Base-by-base conservation (phyloP, 2,888 invertebrate species). In the Diachrysia chrysitis region DNA sequence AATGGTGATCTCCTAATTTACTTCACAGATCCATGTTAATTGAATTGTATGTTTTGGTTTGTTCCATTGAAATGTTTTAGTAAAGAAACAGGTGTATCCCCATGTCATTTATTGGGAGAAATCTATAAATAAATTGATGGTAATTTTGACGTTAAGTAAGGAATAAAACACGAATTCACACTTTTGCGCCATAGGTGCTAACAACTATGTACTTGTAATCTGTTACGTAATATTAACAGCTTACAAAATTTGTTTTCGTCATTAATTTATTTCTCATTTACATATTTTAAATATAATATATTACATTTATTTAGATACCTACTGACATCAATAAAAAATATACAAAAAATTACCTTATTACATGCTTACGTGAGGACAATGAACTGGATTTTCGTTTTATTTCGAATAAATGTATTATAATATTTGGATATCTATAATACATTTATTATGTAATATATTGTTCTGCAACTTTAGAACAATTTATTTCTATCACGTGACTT, bases 21-120 rank as follows among this genome's bases (percentile, higher is more conserved):
- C 51, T 79, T 82, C 51, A 66, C 82, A 55, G 58, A 57, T 16
- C 6, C 0, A 29, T 73, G 79, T 58, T 82, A 79, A 79, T 82
- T 79, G 48, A 42, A 19, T 51, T 74, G 58, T 56, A 16, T 67
- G 56, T 67, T 57, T 73, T 67, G 58, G 67, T 57, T 73, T 66
- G 17, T 25, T 73, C 14, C 42, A 21, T 51, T 21, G 12, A 51
- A 19, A 12, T 19, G 48, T 51, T 51, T 51, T 25, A 48, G 29
- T 61, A 63, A 21, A 53, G 25, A n/a, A 66, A 54, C 55, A 58
- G 42, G 56, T 56, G 54, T 53, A 23, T 51, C 17, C 3, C 32
- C 0, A 32, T 32, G 10, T 1, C 23, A 48, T 66, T 57, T 29
- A 46, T 9, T 48, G 32, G 62, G 10, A 51, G 29, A 54, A 1